Base-by-base conservation (phyloP, 2,888 invertebrate genomes). In the Coremacera marginata region DNA sequence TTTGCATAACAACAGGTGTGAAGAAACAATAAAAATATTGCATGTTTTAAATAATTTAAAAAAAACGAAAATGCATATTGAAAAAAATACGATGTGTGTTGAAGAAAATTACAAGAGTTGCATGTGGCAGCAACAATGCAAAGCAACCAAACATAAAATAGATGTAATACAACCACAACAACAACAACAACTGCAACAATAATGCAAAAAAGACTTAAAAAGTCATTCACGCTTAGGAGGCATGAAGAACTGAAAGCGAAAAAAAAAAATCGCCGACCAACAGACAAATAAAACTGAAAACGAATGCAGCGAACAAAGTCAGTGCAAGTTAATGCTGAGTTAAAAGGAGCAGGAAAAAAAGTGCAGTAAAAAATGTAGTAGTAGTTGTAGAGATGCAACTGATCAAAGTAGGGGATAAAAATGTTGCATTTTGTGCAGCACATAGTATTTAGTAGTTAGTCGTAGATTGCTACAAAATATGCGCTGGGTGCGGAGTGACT, bases 191-290 rank as follows among this genome's bases (percentile, higher is more conserved):
- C 25, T 0, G 37, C 57, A 19, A 71, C 70, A 55, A 34, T 55
- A 19, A 55, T 11, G 31, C 37, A 14, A 44, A 37, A 31, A 51
- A 70, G 37, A n/a, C 34, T 8, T 55, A 34, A 72, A 34, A 72
- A 72, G 72, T 72, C 72, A 62, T 72, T 72, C 72, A 72, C 72
- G 72, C 60, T 37, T 49, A 31, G 55, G 52, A 70, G 52, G 27
- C 68, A 27, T 44, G 25, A 31, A 52, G 37, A 70, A 70, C 34
- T 31, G 70, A 60, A 60, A 57, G 72, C 60, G 62, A 62, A 60
- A 31, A 31, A 55, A 62, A 60, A 31, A 31, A 55, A 22, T 27
- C 25, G 57, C 57, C n/a, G n/a, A 25, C 55, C 11, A 25, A 31
- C 55, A 65, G 37, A 9, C 34, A 31, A 52, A 52, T 57, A 34